Base-by-base conservation (phyloP, 2,888 invertebrate genomes). In the Lysandra coridon region DNA sequence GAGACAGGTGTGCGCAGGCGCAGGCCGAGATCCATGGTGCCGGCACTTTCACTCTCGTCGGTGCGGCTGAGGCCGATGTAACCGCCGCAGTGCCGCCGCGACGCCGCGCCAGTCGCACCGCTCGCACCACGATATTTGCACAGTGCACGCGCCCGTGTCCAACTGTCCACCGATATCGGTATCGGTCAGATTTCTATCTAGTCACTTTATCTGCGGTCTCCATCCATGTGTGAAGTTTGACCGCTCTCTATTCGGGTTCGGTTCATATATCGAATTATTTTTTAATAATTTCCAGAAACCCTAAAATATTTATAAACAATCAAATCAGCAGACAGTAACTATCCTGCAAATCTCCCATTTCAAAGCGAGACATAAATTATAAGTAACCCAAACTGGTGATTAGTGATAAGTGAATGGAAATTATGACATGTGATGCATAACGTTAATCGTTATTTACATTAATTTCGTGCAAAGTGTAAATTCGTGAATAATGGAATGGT, bases 21-120 rank as follows among this genome's bases (percentile, higher is more conserved):
- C 86, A 87, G 85, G 83, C 80, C 81, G 82, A 85, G 89, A 91
- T 92, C 91, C 90, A 85, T 85, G 88, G 87, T 89, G 87, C 87
- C 88, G 88, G 89, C 89, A 93, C 94, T 94, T 94, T 94, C 94
- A 94, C 94, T 94, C 88, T 93, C 92, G 88, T 81, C 86, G 87
- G 87, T 89, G 86, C 88, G 87, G 83, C 85, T 85, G 86, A 84
- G 84, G 86, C 81, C 85, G 87, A 84, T 84, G 88, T 88, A 87
- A 82, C 82, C 82, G 84, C 83, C 84, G 85, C 87, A 90, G 92
- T 92, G 92, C 90, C 88, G 90, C 88, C 89, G 91, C 91, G 91
- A 86, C 86, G 83, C 87, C 89, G 88, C 87, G 89, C 88, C 87
- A 88, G 89, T 88, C 88, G 91, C 92, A 87, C 91, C 90, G 89